Evolutionary conservation across 2,888 invertebrate genomes (phyloP).

Genomic region (Xestia xanthographa): DNA sequence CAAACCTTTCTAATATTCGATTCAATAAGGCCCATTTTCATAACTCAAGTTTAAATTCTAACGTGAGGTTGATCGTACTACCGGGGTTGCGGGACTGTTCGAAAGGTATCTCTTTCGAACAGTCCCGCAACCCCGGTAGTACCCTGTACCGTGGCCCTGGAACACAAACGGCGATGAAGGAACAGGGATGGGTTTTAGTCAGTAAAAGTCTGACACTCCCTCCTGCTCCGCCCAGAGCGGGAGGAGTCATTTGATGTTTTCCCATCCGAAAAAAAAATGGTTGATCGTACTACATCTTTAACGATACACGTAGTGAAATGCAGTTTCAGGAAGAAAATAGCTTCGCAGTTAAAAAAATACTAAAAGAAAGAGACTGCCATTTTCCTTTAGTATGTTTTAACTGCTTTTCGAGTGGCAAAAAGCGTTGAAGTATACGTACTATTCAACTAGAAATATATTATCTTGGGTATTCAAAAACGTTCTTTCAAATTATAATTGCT

Average conservation of each 20-base stretch:
- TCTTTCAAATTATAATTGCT: constrained; percentile 4
- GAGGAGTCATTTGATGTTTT: no score
- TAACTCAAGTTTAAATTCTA: background rate
- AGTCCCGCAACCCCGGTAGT: no score
- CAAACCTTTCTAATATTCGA: background rate
- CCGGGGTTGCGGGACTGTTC: no score
- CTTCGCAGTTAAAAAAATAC: constrained; percentile 21
- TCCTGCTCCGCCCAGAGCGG: no score
- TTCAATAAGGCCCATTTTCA: background rate
- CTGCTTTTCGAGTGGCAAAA: constrained; percentile 25
- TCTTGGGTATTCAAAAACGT: background rate
- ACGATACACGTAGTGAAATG: constrained; percentile 20
- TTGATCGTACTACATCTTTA: background rate
- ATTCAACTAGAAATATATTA: constrained; percentile 23
- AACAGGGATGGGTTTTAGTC: no score
- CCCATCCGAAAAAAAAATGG: no score
- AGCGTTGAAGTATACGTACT: background rate
- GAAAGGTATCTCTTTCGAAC: no score
- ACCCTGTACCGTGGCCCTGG: no score
- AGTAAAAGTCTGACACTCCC: no score
- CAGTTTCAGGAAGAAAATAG: constrained; percentile 23
- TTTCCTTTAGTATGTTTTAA: constrained; percentile 20
- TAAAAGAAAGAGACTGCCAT: constrained; percentile 12
- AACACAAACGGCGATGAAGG: no score
- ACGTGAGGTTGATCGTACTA: background rate